Conservation (phyloP, 35 echinoderm and acorn worm species). For the Ophioderma brevispina region DNA sequence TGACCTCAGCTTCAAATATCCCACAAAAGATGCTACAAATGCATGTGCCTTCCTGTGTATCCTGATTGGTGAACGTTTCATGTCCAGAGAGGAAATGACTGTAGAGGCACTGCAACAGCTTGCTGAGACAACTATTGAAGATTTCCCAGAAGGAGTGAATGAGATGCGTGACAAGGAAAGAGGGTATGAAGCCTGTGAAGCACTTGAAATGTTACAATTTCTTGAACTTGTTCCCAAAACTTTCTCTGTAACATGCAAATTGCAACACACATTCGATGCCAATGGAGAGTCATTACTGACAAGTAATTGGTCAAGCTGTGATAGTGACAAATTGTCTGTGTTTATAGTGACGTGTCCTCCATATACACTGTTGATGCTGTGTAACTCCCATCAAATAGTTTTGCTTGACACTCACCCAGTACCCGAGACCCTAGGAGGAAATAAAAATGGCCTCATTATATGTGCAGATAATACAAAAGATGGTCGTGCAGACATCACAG, state of each 20-base stretch:
- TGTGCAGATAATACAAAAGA: background rate
- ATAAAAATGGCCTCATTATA: background rate
- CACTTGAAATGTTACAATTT: background rate
- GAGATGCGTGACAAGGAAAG: constrained; percentile 13
- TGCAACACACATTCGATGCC: background rate
- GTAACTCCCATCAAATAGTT: background rate
- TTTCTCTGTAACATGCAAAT: background rate
- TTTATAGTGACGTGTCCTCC: constrained; percentile 6
- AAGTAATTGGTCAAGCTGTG: background rate
- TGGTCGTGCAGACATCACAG: background rate
- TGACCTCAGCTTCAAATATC: too few species aligned
- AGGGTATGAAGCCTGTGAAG: constrained; percentile 22
- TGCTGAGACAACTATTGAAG: background rate
- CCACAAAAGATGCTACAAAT: too few species aligned
- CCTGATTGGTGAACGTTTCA: too few species aligned
- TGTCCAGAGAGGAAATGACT: too few species aligned
- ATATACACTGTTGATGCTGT: constrained; percentile 30
- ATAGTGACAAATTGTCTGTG: background rate
- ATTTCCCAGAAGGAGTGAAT: constrained; percentile 12
- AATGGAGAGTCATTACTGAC: background rate
- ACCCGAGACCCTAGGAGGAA: constrained; percentile 4
- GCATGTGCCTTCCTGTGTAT: too few species aligned
- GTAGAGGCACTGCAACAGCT: too few species aligned
- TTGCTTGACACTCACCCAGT: constrained; percentile 27
- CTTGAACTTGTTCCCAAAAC: background rate